Evolutionary conservation across 2,113 vertebrate species (phyloP), one percentile per base, ranked within the genome.

Genomic region (Bucco capensis): DNA sequence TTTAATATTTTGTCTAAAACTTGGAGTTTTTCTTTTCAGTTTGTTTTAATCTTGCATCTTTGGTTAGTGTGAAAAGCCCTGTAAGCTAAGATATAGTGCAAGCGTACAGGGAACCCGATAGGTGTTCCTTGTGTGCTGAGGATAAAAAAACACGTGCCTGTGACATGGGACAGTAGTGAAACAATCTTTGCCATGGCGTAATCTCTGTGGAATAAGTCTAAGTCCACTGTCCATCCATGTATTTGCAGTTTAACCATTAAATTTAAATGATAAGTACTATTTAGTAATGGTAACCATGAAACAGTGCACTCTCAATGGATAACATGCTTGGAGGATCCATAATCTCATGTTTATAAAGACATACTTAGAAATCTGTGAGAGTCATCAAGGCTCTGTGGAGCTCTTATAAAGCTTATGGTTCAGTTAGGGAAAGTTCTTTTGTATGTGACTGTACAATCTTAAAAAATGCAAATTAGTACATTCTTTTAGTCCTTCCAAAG

Each of bases 291-390:
- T 40, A 66, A 37, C 40, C 4, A 3, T 33, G 69, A 70, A 80
- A 40, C 21, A 33, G 37, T 0, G 0, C 33, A 5, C 49, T 62
- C 6, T 53, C 23, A 19, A 33, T 0, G 8, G 62, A 2, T 40
- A 28, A 8, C 3, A 1, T 50, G n/a, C 19, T 75, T 27, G 31
- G 30, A 19, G 46, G 69, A 38, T 46, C 35, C 4, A 1, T 81
- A 49, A 60, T 24, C 14, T 38, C 25, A 3, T 13, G 19, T 54
- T 61, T 78, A n/a, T 30, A 56, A 35, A n/a, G 35, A 28, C 28
- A 21, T 7, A 5, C 10, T 65, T 73, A 14, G 19, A n/a, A 61
- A 22, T 14, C 72, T 91, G 28, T 30, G 72, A 25, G 25, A 1
- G 1, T 51, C 67, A 38, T 1, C 22, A 8, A 38, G 33, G 15